phyloP scores from a whole-genome alignment of 2,797 vertebrate species.

The Poecilia gillii region DNA sequence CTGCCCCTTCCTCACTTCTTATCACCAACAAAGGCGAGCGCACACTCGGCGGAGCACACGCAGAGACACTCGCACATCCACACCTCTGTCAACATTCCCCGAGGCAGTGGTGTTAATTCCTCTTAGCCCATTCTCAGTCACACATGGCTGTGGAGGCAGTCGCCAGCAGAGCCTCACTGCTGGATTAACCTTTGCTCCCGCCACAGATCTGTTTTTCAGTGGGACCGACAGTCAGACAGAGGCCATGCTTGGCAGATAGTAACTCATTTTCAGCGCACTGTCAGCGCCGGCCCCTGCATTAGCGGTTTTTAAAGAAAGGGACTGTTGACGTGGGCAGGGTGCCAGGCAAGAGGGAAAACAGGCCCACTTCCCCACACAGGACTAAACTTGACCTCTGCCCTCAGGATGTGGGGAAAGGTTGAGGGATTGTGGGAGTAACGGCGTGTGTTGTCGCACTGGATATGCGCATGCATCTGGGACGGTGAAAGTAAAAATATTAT shows the following conservation, averaged over 20 bases:
- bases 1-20: slow-evolving; percentile 53
- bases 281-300: slow-evolving; percentile 58
- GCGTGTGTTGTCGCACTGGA: slow-evolving; percentile 9
- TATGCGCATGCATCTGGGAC: not conserved
- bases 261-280: slow-evolving; percentile 76
- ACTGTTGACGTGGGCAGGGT: slow-evolving; percentile 76
- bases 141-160: slow-evolving; percentile 68
- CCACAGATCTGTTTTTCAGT: slow-evolving; percentile 76
- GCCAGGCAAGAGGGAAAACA: slow-evolving; percentile 68
- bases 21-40: slow-evolving; percentile 43
- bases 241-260: slow-evolving; percentile 68
- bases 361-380: slow-evolving; percentile 49
- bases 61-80: slow-evolving; percentile 36
- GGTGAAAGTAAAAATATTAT: slow-evolving; percentile 28
- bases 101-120: slow-evolving; percentile 72
- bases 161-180: slow-evolving; percentile 68
- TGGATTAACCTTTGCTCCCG: slow-evolving; percentile 79
- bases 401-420: slow-evolving; percentile 58
- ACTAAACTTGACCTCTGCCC: slow-evolving; percentile 68
- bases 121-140: slow-evolving; percentile 77
- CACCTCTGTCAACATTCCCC: slow-evolving; percentile 71
- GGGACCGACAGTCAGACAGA: slow-evolving; percentile 55
- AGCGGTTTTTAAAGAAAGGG: slow-evolving; percentile 69
- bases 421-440: slow-evolving; percentile 24
- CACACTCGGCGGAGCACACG: not conserved